Conservation (phyloP, 1,140 invertebrate genomes). For the Frieseomelitta varia region DNA sequence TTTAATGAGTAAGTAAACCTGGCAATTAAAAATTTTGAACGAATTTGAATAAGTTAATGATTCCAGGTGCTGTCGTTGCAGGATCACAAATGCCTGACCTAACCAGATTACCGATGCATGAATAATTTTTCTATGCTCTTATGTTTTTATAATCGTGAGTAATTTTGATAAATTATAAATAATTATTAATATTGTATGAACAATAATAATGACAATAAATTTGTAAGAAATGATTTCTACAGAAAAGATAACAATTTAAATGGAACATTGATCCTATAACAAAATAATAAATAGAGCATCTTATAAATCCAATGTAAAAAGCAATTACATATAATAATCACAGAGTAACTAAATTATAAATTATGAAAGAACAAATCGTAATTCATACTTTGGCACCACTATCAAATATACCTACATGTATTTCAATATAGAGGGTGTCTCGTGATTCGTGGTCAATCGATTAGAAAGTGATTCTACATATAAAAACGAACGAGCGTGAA, state of each 20-base stretch:
- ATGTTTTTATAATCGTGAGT: not conserved
- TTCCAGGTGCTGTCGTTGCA: slow-evolving; percentile 58
- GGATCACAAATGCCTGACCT: slow-evolving; percentile 63
- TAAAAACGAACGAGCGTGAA: too few relatives aligned
- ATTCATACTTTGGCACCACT: not conserved
- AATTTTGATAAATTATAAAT: slow-evolving; percentile 5
- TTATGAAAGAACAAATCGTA: not conserved
- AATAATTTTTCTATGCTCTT: slow-evolving; percentile 26
- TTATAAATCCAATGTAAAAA: too few relatives aligned
- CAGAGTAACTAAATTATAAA: not conserved
- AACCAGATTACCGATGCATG: slow-evolving; percentile 63
- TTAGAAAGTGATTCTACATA: too few relatives aligned
- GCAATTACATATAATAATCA: too few relatives aligned
- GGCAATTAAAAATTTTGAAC: not conserved
- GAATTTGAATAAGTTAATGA: slow-evolving; percentile 4
- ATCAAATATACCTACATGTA: not conserved
- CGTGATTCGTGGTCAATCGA: too few relatives aligned
- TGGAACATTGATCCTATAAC: too few relatives aligned
- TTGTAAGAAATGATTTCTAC: not conserved
- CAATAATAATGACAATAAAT: not conserved
- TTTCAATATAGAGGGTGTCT: too few relatives aligned
- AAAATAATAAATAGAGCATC: too few relatives aligned
- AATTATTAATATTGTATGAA: not conserved
- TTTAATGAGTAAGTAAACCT: slow-evolving; percentile 59
- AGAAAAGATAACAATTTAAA: not conserved